A percentile compares a stretch with the other conserved stretches of the same genome.
These are phyloP conservation scores for Endomychus coccineus DNA, from an alignment of 2,888 invertebrate genomes.

Conservation along the genomic window DNA sequence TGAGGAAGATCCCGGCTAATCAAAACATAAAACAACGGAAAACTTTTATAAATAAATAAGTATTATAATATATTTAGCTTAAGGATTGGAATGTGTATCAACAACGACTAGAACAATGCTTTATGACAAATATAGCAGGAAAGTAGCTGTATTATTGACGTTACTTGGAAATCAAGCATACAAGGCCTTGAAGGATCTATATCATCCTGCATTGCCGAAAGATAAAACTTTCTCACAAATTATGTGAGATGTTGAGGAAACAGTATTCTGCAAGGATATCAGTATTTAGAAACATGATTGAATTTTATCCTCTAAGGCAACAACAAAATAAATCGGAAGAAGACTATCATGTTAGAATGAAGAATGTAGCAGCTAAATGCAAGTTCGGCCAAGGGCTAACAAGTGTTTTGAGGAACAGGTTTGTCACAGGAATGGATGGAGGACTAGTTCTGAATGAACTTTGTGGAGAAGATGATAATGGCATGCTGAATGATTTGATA, in stretches of 20 bases:
- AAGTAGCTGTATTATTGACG: slow-evolving; percentile 20
- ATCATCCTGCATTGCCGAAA: slow-evolving; percentile 22
- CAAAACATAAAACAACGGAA: no score
- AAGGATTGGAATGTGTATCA: no score
- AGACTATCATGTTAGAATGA: slow-evolving; percentile 21
- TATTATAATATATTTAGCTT: no score
- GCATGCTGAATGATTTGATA: not conserved
- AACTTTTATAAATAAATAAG: no score
- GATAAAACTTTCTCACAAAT: slow-evolving; percentile 21
- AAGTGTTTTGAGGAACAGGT: slow-evolving; percentile 18
- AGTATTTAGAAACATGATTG: slow-evolving; percentile 18
- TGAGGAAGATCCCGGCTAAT: no score
- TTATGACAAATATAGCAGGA: slow-evolving; percentile 9
- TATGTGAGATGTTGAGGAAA: no score
- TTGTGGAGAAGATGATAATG: slow-evolving; percentile 18
- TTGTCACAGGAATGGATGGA: slow-evolving; percentile 15
- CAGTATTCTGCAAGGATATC: slow-evolving; percentile 19
- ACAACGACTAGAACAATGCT: slow-evolving; percentile 8
- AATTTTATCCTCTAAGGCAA: slow-evolving; percentile 23
- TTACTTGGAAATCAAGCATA: slow-evolving; percentile 20
- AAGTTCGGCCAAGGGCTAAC: slow-evolving; percentile 19
- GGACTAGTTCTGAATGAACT: slow-evolving; percentile 18
- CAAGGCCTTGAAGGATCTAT: slow-evolving; percentile 22
- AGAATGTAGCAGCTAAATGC: no score
- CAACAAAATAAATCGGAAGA: slow-evolving; percentile 17